Evolutionary conservation across 2,113 vertebrate genomes (phyloP).

Genomic region (Mesembrinibis cayennensis): DNA sequence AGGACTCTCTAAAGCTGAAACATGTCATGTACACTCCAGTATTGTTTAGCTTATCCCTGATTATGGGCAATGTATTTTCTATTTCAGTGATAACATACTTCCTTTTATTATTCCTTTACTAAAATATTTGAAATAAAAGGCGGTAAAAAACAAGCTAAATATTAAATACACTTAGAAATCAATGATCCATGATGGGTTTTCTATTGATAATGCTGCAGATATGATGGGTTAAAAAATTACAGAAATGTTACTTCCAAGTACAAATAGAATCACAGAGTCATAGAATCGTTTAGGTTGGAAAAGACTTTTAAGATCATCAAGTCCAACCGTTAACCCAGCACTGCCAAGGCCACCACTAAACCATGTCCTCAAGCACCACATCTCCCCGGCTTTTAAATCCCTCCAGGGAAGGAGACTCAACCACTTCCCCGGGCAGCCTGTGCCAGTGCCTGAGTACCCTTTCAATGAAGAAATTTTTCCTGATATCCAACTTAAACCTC

Average conservation of each 20-base stretch:
- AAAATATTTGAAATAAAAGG: background rate
- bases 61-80: background rate
- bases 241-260: background rate
- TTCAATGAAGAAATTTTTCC: too few species aligned
- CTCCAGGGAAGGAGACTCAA: too few species aligned
- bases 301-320: too few species aligned
- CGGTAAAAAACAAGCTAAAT: background rate
- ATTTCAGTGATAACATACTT: background rate
- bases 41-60: background rate
- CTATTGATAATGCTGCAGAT: background rate
- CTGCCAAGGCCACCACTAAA: too few species aligned
- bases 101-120: background rate
- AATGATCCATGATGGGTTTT: background rate
- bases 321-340: too few species aligned
- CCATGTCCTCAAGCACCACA: too few species aligned
- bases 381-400: too few species aligned
- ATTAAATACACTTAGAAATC: background rate
- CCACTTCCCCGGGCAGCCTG: too few species aligned
- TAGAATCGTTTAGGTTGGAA: too few species aligned
- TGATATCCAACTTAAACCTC: too few species aligned
- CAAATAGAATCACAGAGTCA: background rate
- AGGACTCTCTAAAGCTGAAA: background rate
- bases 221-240: background rate
- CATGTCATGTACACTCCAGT: background rate
- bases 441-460: too few species aligned